phyloP scores from a whole-genome alignment of 2,797 vertebrate genomes.

The Premnoplex brunnescens region DNA sequence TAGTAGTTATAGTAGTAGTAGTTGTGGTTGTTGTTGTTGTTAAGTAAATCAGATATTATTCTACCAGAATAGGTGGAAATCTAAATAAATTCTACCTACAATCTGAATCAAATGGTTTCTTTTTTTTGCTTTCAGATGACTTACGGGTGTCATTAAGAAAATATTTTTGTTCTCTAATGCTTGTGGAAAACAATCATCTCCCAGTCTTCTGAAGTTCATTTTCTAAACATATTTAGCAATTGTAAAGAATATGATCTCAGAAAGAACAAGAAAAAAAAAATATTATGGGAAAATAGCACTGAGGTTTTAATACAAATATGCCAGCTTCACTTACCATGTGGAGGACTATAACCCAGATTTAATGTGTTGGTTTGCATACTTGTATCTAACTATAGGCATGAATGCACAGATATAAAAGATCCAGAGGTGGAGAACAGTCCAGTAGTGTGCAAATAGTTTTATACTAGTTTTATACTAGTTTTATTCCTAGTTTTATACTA shows the following conservation, averaged over 20 bases:
- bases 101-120: background rate
- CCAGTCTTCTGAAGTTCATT: background rate
- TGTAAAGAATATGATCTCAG: background rate
- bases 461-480: background rate
- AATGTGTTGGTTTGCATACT: background rate
- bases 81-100: background rate
- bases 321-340: background rate
- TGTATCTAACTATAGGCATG: background rate
- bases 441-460: background rate
- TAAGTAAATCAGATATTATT: background rate
- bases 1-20: background rate
- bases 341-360: background rate
- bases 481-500: no score
- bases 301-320: background rate
- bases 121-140: background rate
- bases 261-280: background rate
- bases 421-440: background rate
- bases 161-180: background rate
- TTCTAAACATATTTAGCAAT: background rate
- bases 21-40: background rate
- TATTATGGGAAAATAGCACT: background rate
- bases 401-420: background rate
- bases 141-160: background rate
- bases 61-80: background rate
- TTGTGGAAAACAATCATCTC: background rate